Evolutionary conservation across 2,113 vertebrate species (phyloP).

Genomic region (Brienomyrus longianalis): DNA sequence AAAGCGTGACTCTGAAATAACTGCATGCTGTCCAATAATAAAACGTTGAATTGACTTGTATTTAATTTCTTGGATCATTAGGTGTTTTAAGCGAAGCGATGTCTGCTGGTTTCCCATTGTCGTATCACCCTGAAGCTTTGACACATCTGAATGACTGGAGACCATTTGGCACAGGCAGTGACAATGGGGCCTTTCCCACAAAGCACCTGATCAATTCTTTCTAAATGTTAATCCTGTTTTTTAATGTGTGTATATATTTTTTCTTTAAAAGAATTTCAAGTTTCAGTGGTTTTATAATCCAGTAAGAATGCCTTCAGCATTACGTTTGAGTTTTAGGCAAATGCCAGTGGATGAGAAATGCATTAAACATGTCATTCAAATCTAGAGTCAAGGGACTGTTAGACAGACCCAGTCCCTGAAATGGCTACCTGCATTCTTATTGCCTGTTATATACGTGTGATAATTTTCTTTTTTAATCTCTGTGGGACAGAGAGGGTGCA

Average conservation of each 20-base stretch:
- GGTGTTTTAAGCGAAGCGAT: not conserved
- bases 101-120: not conserved
- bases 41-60: not conserved
- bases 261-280: not conserved
- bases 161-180: not conserved
- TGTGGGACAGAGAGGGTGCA: not conserved
- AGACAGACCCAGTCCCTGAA: not conserved
- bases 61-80: not conserved
- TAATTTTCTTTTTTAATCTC: not conserved
- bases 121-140: not conserved
- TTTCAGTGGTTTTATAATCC: not conserved
- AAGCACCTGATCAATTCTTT: not conserved
- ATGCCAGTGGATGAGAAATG: not conserved
- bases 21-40: slow-evolving; percentile 3
- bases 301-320: not conserved
- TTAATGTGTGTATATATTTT: not conserved
- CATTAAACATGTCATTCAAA: not conserved
- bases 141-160: not conserved
- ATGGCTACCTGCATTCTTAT: not conserved
- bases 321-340: not conserved
- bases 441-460: not conserved
- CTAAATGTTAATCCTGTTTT: not conserved
- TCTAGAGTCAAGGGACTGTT: not conserved
- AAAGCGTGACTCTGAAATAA: not conserved
- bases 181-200: not conserved